A percentile compares a stretch with the other conserved stretches of the same genome.
Evolutionary conservation across 1,140 invertebrate genomes (phyloP).

Genomic region (Listronotus oregonensis): DNA sequence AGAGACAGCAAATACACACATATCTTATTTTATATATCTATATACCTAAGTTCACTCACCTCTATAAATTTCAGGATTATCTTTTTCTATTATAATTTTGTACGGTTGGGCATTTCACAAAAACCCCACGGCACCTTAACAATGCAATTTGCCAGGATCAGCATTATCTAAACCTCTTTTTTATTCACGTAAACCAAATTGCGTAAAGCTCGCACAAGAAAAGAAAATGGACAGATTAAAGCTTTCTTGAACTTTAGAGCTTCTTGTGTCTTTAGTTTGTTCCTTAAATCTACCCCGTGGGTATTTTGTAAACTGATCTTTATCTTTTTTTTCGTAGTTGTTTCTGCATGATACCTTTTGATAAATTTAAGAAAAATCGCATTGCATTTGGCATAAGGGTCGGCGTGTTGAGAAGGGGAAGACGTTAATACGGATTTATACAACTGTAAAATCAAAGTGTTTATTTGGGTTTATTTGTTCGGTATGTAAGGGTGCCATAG

Average conservation of each 20-base stretch:
- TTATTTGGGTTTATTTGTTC: too few species aligned
- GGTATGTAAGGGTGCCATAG: too few species aligned
- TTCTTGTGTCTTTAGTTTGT: slow-evolving; percentile 25
- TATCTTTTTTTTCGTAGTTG: slow-evolving; percentile 21
- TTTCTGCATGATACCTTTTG: slow-evolving; percentile 32
- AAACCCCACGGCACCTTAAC: slow-evolving; percentile 8
- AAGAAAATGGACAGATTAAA: slow-evolving; percentile 35
- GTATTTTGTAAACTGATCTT: slow-evolving; percentile 18
- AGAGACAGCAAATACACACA: too few species aligned
- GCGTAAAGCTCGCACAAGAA: slow-evolving; percentile 27
- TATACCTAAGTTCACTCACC: slow-evolving; percentile 11
- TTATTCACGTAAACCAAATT: slow-evolving; percentile 30
- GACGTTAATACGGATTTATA: slow-evolving; percentile 34
- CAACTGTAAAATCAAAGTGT: slow-evolving; percentile 15
- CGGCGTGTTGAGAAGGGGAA: slow-evolving; percentile 28
- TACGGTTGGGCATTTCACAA: slow-evolving; percentile 33
- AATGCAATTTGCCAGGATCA: slow-evolving; percentile 24
- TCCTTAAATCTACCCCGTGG: neutral
- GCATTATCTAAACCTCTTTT: slow-evolving; percentile 29
- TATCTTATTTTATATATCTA: too few species aligned
- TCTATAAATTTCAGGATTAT: slow-evolving; percentile 32
- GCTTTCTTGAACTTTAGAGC: slow-evolving; percentile 24
- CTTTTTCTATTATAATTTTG: slow-evolving; percentile 32
- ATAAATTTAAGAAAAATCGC: slow-evolving; percentile 27
- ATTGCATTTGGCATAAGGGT: slow-evolving; percentile 9